Evolutionary conservation across 2,797 vertebrate genomes (phyloP).

Genomic region (Gymnoscopelus braueri): DNA sequence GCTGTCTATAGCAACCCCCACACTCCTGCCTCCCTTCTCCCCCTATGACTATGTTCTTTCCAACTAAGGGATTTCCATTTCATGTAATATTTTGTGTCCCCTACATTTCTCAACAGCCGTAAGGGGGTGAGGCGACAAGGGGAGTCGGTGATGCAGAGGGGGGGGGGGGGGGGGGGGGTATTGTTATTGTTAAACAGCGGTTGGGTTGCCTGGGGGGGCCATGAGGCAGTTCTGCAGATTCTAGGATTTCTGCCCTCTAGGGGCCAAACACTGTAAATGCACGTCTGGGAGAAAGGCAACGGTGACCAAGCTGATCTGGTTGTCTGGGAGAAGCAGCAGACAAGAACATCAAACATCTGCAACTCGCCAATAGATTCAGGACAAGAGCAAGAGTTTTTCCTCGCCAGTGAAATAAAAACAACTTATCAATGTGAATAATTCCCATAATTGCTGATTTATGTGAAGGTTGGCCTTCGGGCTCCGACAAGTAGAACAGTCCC

Average conservation of each 20-base stretch:
- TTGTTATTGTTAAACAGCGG: neutral
- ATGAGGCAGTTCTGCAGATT: conserved; percentile 21
- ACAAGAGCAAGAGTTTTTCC: neutral
- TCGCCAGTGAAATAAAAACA: neutral
- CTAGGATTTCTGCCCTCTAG: conserved; percentile 56
- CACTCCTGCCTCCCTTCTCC: neutral
- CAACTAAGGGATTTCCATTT: neutral
- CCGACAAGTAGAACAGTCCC: neutral
- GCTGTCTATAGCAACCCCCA: neutral
- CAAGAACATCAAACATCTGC: no score
- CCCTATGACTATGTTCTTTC: neutral
- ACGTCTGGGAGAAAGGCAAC: conserved; percentile 59
- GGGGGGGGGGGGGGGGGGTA: neutral
- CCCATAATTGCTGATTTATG: neutral
- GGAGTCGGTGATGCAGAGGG: conserved; percentile 20
- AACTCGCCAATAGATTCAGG: no score
- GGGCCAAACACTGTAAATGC: conserved; percentile 52
- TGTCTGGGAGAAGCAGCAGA: conserved; percentile 11
- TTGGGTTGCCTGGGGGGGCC: conserved; percentile 9
- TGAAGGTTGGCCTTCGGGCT: neutral
- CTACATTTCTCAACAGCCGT: conserved; percentile 16
- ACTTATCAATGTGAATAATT: neutral
- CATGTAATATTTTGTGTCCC: neutral
- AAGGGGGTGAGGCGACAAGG: conserved; percentile 5
- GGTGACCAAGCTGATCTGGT: conserved; percentile 38